Evolutionary conservation across 1,140 invertebrate species (phyloP).

Genomic region (Drosophila micromelanica): DNA sequence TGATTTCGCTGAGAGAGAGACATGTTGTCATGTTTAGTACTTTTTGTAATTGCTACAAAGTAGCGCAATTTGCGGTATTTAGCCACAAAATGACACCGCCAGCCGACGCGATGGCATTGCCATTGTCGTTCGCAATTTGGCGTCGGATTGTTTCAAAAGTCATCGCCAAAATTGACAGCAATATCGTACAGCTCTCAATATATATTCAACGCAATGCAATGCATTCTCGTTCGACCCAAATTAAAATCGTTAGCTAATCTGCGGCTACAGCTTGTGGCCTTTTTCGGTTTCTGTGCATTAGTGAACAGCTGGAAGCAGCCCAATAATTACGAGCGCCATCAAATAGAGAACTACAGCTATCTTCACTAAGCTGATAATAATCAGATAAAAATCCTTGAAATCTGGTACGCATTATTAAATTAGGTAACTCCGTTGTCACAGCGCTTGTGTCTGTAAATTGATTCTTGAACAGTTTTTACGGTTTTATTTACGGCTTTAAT

Average conservation of each 20-base stretch:
- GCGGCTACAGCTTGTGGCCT: conserved; percentile 37
- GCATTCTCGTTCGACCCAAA: conserved; percentile 33
- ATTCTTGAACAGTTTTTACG: too few relatives aligned
- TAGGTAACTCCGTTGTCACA: too few relatives aligned
- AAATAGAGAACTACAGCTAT: too few relatives aligned
- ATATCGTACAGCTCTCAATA: conserved; percentile 9
- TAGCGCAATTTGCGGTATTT: conserved; percentile 78
- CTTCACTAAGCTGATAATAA: too few relatives aligned
- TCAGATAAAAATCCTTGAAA: too few relatives aligned
- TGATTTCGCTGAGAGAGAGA: conserved; percentile 60
- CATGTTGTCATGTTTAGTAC: conserved; percentile 69
- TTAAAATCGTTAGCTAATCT: conserved; percentile 67
- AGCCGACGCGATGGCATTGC: conserved; percentile 18
- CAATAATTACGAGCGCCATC: too few relatives aligned
- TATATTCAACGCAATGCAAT: neutral
- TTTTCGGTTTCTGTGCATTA: neutral
- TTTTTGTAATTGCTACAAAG: conserved; percentile 77
- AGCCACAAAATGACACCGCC: conserved; percentile 70
- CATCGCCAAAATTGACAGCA: conserved; percentile 72
- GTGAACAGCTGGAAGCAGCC: too few relatives aligned
- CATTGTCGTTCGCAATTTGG: conserved; percentile 26
- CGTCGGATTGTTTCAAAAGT: conserved; percentile 74
- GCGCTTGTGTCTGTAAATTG: too few relatives aligned
- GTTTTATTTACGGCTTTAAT: too few relatives aligned
- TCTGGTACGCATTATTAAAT: too few relatives aligned